These are phyloP conservation scores for Ceratothoa steindachneri DNA, from an alignment of 2,888 invertebrate species.

Conservation along the genomic window DNA sequence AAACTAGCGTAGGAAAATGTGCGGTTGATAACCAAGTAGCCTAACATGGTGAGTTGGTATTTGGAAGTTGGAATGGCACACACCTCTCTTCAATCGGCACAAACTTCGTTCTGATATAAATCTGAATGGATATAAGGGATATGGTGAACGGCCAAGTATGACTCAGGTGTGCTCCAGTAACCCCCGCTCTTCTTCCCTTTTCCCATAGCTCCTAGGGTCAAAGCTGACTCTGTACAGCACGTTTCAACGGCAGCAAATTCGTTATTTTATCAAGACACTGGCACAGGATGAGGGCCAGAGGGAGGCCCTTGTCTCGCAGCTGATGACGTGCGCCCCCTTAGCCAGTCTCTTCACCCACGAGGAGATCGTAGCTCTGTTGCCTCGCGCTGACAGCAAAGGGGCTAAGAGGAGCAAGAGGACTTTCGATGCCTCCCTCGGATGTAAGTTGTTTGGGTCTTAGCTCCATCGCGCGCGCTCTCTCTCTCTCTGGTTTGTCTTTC, in stretches of 20 bases:
- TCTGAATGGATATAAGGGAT: too few species aligned
- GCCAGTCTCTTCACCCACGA: conserved; percentile 31
- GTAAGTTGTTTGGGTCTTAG: conserved; percentile 3
- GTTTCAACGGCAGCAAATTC: conserved; percentile 25
- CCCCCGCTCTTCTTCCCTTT: too few species aligned
- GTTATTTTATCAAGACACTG: conserved; percentile 24
- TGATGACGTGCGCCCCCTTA: conserved; percentile 23
- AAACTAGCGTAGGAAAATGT: too few species aligned
- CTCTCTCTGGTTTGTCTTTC: too few species aligned
- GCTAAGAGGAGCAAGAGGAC: conserved; percentile 19
- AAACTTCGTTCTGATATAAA: too few species aligned
- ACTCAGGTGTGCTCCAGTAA: too few species aligned
- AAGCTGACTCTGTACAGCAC: conserved; percentile 22
- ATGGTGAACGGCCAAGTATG: too few species aligned
- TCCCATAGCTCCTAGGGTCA: conserved; percentile 21
- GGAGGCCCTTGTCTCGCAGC: conserved; percentile 29
- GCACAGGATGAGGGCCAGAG: conserved; percentile 17
- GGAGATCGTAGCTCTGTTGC: conserved; percentile 39
- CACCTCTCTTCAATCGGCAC: too few species aligned
- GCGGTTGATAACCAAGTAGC: too few species aligned
- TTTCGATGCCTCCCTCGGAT: conserved; percentile 17
- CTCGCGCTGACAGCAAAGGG: conserved; percentile 16
- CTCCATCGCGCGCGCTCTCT: too few species aligned
- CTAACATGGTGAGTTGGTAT: too few species aligned
- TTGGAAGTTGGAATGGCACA: too few species aligned